Conservation (phyloP, 2,888 invertebrate species). For the Chloroclysta siterata region DNA sequence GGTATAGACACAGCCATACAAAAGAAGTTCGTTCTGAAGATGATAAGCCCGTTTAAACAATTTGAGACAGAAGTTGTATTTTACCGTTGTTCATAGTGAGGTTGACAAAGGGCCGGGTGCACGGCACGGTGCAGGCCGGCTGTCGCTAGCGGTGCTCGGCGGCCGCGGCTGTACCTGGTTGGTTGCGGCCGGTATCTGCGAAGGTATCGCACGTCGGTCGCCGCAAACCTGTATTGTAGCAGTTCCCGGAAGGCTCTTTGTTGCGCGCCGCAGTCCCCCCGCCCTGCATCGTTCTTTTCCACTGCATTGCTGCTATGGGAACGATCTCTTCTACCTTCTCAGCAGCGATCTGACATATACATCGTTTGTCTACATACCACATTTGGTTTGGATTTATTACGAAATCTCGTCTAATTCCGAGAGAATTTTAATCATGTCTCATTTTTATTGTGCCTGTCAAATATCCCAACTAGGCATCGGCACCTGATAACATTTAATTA, state of each 20-base stretch:
- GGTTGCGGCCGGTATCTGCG: slow-evolving; percentile 76
- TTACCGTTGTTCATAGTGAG: slow-evolving; percentile 66
- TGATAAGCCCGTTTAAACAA: not conserved
- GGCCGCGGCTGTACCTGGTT: slow-evolving; percentile 64
- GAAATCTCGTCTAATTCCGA: slow-evolving; percentile 16
- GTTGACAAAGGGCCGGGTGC: slow-evolving; percentile 69
- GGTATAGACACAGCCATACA: not conserved
- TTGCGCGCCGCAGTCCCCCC: slow-evolving; percentile 68
- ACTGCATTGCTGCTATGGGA: slow-evolving; percentile 59
- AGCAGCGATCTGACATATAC: slow-evolving; percentile 42
- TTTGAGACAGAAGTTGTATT: slow-evolving; percentile 23
- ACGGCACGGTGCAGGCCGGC: slow-evolving; percentile 19
- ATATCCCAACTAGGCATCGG: not conserved
- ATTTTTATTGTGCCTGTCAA: not conserved
- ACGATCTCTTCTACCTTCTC: slow-evolving; percentile 53
- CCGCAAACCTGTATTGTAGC: slow-evolving; percentile 83
- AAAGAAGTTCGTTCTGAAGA: not conserved
- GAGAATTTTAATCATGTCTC: slow-evolving; percentile 10
- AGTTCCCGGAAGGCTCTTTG: slow-evolving; percentile 83
- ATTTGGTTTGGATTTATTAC: slow-evolving; percentile 24
- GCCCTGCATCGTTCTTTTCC: slow-evolving; percentile 51
- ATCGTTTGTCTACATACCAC: slow-evolving; percentile 17
- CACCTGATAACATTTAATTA: not conserved
- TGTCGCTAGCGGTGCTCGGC: slow-evolving; percentile 42
- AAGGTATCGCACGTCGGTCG: slow-evolving; percentile 83